A percentile compares a stretch with the other conserved stretches of the same genome.
phyloP scores from a whole-genome alignment of 2,113 vertebrate species.

The Rhynchomys soricoides region DNA sequence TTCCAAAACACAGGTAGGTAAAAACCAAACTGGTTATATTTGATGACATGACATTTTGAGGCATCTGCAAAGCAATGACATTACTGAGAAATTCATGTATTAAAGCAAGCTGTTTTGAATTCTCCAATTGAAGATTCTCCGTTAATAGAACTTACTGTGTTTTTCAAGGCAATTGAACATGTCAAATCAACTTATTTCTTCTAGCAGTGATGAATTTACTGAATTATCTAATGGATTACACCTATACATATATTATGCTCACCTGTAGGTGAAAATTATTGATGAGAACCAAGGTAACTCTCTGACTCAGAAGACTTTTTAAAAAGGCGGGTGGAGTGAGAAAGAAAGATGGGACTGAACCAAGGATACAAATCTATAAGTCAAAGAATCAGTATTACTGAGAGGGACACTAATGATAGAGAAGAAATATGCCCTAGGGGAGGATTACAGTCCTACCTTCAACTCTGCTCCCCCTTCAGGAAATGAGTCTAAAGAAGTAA shows the following conservation, averaged over 20 bases:
- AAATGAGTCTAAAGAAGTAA: conserved; percentile 17
- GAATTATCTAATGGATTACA: neutral
- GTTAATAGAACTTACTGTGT: neutral
- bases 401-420: neutral
- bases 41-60: neutral
- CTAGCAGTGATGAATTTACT: neutral
- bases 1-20: neutral
- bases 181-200: neutral
- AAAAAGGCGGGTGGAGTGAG: no score
- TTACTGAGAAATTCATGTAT: neutral
- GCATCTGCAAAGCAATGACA: neutral
- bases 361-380: neutral
- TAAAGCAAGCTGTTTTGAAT: neutral
- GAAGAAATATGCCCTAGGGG: neutral
- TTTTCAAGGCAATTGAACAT: neutral
- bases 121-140: neutral
- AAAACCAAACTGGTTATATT: neutral
- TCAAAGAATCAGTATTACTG: neutral
- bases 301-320: neutral
- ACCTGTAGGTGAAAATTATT: neutral
- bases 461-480: neutral
- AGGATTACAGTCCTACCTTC: neutral
- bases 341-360: neutral
- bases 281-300: neutral
- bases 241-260: neutral